Percentiles rank a stretch among this genome's conserved stretches.
Evolutionary conservation across 2,113 vertebrate species (phyloP).

Genomic region (Climacteris rufus): DNA sequence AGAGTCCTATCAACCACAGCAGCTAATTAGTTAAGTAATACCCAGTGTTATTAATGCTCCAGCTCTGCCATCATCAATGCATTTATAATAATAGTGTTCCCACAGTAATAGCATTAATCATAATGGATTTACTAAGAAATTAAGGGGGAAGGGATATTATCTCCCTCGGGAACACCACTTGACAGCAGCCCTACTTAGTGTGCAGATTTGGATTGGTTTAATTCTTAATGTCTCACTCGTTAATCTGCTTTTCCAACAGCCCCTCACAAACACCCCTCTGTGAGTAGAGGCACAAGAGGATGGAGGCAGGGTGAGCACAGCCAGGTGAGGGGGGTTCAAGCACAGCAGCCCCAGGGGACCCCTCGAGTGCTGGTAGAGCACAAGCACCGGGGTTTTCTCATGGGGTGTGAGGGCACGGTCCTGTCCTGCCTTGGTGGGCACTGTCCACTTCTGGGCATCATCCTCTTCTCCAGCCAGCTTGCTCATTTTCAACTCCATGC

Average conservation of each 20-base stretch:
- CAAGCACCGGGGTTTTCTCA: rapidly evolving
- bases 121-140: constrained; percentile 32
- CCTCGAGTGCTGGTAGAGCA: rapidly evolving
- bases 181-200: background rate
- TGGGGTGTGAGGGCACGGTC: rapidly evolving
- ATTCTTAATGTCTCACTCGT: background rate
- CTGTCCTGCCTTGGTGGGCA: background rate
- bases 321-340: background rate
- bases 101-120: constrained; percentile 35
- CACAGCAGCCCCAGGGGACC: background rate
- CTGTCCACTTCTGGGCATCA: rapidly evolving
- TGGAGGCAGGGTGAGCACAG: background rate
- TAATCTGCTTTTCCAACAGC: background rate
- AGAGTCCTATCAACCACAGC: background rate
- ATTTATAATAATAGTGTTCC: constrained; percentile 42
- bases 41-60: constrained; percentile 21
- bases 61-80: constrained; percentile 8
- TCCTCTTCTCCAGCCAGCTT: background rate
- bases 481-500: background rate
- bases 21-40: constrained; percentile 42
- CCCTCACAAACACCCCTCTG: background rate
- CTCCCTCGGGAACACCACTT: background rate
- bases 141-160: constrained; percentile 24
- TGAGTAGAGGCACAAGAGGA: background rate
- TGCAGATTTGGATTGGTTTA: background rate